A percentile compares a stretch with the other conserved stretches of the same genome.
phyloP scores from a whole-genome alignment of 2,797 vertebrate genomes.

The Heteromormyrus szaboi region DNA sequence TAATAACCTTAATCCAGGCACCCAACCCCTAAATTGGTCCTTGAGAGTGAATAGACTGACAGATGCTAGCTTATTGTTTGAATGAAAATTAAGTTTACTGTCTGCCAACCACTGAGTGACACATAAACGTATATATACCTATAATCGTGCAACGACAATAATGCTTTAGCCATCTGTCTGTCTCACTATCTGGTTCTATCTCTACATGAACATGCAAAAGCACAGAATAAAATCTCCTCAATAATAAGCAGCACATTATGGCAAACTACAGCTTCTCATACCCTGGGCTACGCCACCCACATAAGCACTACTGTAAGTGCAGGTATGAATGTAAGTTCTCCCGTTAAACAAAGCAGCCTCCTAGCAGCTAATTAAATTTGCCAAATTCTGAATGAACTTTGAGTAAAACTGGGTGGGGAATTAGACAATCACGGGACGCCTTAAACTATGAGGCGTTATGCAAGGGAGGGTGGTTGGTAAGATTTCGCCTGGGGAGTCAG shows the following conservation, averaged over 20 bases:
- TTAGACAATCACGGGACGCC: not conserved
- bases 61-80: not conserved
- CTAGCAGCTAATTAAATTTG: not conserved
- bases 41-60: not conserved
- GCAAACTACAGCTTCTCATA: not conserved
- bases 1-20: not conserved
- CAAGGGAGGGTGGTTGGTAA: not conserved
- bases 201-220: not conserved
- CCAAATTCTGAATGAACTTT: not conserved
- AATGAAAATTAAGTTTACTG: not conserved
- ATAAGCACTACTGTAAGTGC: not conserved
- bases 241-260: not conserved
- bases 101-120: not conserved
- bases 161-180: not conserved
- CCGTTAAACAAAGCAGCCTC: not conserved
- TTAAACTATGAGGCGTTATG: not conserved
- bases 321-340: not conserved
- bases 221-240: not conserved
- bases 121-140: not conserved
- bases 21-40: not conserved
- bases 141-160: no score
- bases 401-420: not conserved
- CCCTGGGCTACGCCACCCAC: not conserved
- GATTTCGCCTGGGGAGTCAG: not conserved
- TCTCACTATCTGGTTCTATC: not conserved